These are phyloP conservation scores for Plagodis dolabraria DNA, from an alignment of 2,888 invertebrate genomes.

Conservation along the genomic window DNA sequence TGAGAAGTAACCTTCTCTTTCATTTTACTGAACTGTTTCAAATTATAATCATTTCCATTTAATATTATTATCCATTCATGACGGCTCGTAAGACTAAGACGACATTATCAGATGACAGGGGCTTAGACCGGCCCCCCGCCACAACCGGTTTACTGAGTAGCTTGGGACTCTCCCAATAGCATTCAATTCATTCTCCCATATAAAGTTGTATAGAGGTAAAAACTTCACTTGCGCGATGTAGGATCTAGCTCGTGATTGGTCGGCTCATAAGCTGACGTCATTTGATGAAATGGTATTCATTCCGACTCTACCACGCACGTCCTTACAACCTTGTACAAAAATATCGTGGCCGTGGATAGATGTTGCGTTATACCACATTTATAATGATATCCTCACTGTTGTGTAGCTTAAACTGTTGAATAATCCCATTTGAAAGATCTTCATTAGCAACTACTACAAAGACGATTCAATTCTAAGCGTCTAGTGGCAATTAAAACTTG, in stretches of 20 bases:
- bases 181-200: constrained; percentile 22
- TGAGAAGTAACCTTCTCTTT: constrained; percentile 54
- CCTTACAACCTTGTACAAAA: too few species aligned
- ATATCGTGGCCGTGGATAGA: too few species aligned
- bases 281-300: constrained; percentile 1
- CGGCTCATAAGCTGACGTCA: constrained; percentile 33
- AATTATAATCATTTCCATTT: constrained; percentile 47
- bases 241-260: constrained; percentile 48
- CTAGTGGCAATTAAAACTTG: too few species aligned
- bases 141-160: constrained; percentile 58
- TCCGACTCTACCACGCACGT: too few species aligned
- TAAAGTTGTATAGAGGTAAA: constrained; percentile 38
- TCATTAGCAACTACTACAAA: too few species aligned
- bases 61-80: constrained; percentile 53
- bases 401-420: too few species aligned
- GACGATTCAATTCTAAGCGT: too few species aligned
- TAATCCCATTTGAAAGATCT: too few species aligned
- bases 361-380: too few species aligned
- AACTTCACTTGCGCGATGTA: constrained; percentile 66
- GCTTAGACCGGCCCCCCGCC: constrained; percentile 59
- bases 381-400: too few species aligned
- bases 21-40: constrained; percentile 50
- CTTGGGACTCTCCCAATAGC: constrained; percentile 54
- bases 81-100: constrained; percentile 38
- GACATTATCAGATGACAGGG: constrained; percentile 58